Conservation (phyloP, 2,113 vertebrate species). For the Eptesicus fuscus region DNA sequence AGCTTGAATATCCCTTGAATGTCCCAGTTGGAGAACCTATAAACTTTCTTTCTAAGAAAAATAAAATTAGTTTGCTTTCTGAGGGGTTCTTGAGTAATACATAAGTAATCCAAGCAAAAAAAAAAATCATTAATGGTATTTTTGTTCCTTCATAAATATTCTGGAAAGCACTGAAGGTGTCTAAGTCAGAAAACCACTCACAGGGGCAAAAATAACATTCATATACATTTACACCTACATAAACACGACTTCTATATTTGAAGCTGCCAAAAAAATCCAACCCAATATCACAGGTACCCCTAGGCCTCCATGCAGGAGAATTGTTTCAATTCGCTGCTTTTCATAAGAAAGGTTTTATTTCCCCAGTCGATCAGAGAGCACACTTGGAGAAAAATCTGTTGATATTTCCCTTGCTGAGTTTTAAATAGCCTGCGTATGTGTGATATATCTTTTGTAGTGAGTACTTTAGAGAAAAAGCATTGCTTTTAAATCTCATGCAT, state of each 20-base stretch:
- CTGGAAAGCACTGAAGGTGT: conserved; percentile 28
- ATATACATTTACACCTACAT: neutral
- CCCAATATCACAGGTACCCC: conserved; percentile 48
- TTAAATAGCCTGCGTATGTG: conserved; percentile 74
- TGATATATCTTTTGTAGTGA: conserved; percentile 78
- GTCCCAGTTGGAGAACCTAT: neutral
- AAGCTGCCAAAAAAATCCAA: conserved; percentile 62
- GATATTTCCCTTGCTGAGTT: conserved; percentile 73
- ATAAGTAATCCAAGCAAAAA: neutral
- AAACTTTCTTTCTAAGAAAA: neutral
- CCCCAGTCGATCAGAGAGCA: conserved; percentile 63
- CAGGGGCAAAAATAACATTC: conserved; percentile 56
- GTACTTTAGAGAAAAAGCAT: conserved; percentile 72
- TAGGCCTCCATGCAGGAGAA: conserved; percentile 63
- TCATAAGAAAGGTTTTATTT: conserved; percentile 72
- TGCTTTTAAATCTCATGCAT: conserved; percentile 63
- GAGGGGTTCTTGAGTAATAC: neutral
- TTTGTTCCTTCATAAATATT: conserved; percentile 1
- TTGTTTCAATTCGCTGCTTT: conserved; percentile 68
- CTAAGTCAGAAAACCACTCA: conserved; percentile 45
- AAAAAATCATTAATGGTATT: neutral
- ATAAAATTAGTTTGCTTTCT: neutral
- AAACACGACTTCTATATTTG: conserved; percentile 47
- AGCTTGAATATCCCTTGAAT: neutral
- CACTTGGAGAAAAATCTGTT: conserved; percentile 64